Conservation (phyloP, 2,113 vertebrate genomes). For the Etia nguti region DNA sequence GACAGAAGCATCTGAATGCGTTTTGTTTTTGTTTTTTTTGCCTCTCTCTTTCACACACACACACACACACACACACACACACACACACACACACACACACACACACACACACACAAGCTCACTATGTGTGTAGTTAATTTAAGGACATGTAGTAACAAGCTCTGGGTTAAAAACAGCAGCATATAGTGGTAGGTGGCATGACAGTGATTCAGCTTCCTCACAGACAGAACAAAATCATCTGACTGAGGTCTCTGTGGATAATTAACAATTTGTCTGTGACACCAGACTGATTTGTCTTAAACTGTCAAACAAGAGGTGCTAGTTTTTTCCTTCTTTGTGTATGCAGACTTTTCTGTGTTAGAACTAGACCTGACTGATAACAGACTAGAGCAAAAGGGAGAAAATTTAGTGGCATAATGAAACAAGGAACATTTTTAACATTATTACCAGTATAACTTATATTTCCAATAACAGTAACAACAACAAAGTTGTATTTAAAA, state of each 20-base stretch:
- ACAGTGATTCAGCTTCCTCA: slow-evolving; percentile 60
- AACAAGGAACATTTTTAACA: not conserved
- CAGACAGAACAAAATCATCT: slow-evolving; percentile 50
- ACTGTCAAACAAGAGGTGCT: not conserved
- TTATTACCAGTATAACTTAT: not conserved
- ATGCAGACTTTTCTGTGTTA: not conserved
- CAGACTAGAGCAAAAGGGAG: not conserved
- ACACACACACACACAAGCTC: not conserved
- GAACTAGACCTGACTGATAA: not conserved
- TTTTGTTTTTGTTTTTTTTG: not conserved
- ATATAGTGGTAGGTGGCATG: slow-evolving; percentile 21
- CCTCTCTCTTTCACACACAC: not conserved
- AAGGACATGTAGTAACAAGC: slow-evolving; percentile 40
- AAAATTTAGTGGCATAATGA: not conserved
- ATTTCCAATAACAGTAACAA: not conserved
- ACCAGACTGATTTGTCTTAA: slow-evolving; percentile 26
- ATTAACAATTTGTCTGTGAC: slow-evolving; percentile 40
- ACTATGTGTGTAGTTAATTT: slow-evolving; percentile 45
- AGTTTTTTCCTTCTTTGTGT: not conserved
- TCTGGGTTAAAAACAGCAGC: slow-evolving; percentile 37
- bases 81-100: not conserved
- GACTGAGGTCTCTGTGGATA: slow-evolving; percentile 26
- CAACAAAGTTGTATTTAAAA: not conserved
- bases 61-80: not conserved
- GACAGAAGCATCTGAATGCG: slow-evolving; percentile 31